Conservation (phyloP, 2,888 invertebrate species). For the Catocala nupta region DNA sequence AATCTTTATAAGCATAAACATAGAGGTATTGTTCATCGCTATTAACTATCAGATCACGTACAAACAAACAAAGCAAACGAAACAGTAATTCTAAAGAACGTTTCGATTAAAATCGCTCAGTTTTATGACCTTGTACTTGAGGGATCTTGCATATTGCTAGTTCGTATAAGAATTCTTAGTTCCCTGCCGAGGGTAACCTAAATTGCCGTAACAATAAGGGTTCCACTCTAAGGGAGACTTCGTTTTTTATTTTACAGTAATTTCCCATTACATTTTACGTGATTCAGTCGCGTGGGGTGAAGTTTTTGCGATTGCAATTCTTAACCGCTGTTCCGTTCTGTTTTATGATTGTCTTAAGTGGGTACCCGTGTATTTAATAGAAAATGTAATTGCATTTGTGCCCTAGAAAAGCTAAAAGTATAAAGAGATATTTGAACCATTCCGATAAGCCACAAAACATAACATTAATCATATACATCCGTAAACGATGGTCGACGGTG, state of each 20-base stretch:
- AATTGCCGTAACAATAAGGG: conserved; percentile 66
- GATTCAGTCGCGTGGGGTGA: conserved; percentile 58
- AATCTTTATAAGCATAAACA: background rate
- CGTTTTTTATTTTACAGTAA: conserved; percentile 66
- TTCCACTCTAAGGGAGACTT: conserved; percentile 55
- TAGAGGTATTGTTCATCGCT: conserved; percentile 23
- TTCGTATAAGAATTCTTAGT: conserved; percentile 63
- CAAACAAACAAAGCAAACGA: conserved; percentile 41
- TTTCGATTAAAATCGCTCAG: conserved; percentile 56
- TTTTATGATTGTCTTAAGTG: conserved; percentile 51
- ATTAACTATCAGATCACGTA: conserved; percentile 40
- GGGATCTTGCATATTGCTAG: conserved; percentile 59
- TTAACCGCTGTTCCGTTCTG: conserved; percentile 46
- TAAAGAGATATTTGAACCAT: conserved; percentile 3
- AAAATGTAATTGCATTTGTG: conserved; percentile 22
- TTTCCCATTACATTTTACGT: conserved; percentile 66
- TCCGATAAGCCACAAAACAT: conserved; percentile 14
- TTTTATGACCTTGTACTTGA: conserved; percentile 54
- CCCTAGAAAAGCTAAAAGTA: conserved; percentile 7
- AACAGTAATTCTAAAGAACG: conserved; percentile 44
- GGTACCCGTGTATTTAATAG: conserved; percentile 37
- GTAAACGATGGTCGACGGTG: conserved; percentile 26
- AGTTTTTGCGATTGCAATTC: conserved; percentile 56
- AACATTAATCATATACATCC: conserved; percentile 30
- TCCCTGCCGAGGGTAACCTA: conserved; percentile 60